Conservation (phyloP, 2,888 invertebrate species). For the Zonitis immaculata region DNA sequence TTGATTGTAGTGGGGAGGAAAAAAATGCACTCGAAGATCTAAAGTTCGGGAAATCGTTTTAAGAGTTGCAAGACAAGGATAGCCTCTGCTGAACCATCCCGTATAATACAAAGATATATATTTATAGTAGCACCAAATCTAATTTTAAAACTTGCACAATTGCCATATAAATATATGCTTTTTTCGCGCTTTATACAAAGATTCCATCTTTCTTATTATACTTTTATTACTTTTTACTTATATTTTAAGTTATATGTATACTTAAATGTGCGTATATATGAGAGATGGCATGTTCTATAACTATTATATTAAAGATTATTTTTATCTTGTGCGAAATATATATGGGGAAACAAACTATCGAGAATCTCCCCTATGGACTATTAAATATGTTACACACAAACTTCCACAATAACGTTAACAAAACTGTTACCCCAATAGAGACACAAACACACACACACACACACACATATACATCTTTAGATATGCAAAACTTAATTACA, state of each 20-base stretch:
- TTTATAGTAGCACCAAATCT: constrained; percentile 11
- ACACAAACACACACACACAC: too few relatives aligned
- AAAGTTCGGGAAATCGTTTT: too few relatives aligned
- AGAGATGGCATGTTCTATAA: constrained; percentile 43
- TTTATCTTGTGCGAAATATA: constrained; percentile 42
- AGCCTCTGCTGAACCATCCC: too few relatives aligned
- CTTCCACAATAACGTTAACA: constrained; percentile 9
- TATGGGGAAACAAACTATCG: constrained; percentile 36
- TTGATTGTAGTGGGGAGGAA: too few relatives aligned
- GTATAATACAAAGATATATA: too few relatives aligned
- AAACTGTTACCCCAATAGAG: constrained; percentile 38
- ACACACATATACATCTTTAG: too few relatives aligned
- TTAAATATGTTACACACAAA: constrained; percentile 16
- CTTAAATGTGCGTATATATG: too few relatives aligned
- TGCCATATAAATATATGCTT: constrained; percentile 11
- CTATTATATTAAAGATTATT: constrained; percentile 45
- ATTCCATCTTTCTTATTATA: background rate
- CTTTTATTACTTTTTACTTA: background rate
- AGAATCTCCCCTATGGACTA: constrained; percentile 22
- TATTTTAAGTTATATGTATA: constrained; percentile 26
- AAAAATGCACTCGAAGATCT: too few relatives aligned
- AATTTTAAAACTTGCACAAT: constrained; percentile 16
- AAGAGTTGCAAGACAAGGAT: too few relatives aligned
- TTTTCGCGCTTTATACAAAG: background rate
- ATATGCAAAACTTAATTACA: constrained; percentile 44